A percentile compares a stretch with the other conserved stretches of the same genome.
These are phyloP conservation scores for Aurelia aurita DNA, from an alignment of 30 jellyfish, hydroid and myxozoan species.

Conservation along the genomic window DNA sequence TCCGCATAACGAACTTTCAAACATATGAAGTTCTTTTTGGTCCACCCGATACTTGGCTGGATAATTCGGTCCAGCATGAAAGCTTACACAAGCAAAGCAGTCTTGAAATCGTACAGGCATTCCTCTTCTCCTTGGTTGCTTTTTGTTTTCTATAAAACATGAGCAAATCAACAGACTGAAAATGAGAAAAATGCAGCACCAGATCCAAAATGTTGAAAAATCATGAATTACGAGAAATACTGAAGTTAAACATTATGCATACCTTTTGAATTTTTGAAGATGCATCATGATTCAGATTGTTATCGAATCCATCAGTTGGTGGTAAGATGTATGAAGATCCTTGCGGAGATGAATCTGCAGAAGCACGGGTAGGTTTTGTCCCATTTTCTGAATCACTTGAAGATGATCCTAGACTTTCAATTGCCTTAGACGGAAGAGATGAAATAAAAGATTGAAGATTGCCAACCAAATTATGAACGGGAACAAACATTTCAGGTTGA, in stretches of 20 bases:
- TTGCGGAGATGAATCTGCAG: conserved; percentile 38
- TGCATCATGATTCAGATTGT: neutral
- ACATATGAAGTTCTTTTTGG: too few species aligned
- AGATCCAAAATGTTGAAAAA: too few species aligned
- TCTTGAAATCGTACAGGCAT: too few species aligned
- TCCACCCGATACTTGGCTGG: too few species aligned
- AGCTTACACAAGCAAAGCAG: too few species aligned
- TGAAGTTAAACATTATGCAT: neutral
- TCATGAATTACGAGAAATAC: neutral
- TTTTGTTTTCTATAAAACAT: too few species aligned
- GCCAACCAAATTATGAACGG: neutral
- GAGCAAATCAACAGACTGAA: too few species aligned
- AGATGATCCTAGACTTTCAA: neutral
- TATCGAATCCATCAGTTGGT: neutral
- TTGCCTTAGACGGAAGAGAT: conserved; percentile 2
- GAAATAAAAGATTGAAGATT: neutral
- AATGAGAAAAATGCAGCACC: too few species aligned
- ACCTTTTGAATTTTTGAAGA: conserved; percentile 24
- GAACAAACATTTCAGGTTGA: too few species aligned
- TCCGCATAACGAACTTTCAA: too few species aligned
- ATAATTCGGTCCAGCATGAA: too few species aligned
- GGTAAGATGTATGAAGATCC: conserved; percentile 58
- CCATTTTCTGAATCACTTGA: conserved; percentile 28
- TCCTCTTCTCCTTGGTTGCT: too few species aligned
- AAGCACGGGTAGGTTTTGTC: conserved; percentile 21